A percentile compares a stretch with the other conserved stretches of the same genome.
Evolutionary conservation across 1,140 invertebrate genomes (phyloP).

Genomic region (Orius insidiosus): DNA sequence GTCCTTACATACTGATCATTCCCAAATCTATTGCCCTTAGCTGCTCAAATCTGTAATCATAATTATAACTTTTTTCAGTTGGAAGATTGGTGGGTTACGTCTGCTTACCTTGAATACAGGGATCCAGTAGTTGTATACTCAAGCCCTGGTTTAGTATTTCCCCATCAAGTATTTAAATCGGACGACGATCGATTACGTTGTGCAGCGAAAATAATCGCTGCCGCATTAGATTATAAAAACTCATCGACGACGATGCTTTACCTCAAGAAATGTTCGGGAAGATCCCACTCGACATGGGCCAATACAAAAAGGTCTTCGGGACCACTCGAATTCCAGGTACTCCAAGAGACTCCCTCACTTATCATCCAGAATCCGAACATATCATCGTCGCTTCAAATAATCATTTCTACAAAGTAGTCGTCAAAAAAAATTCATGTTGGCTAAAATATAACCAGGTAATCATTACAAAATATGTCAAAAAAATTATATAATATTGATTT

Average conservation of each 20-base stretch:
- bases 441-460: not conserved
- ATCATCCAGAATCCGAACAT: slow-evolving; percentile 44
- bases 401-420: slow-evolving; percentile 30
- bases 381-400: slow-evolving; percentile 67
- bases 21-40: no score
- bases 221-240: slow-evolving; percentile 49
- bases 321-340: slow-evolving; percentile 61
- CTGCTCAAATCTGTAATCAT: no score
- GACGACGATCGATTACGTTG: slow-evolving; percentile 41
- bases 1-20: no score
- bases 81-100: slow-evolving; percentile 56
- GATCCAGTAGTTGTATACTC: slow-evolving; percentile 57
- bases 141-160: slow-evolving; percentile 61
- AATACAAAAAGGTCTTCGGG: slow-evolving; percentile 74
- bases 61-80: slow-evolving; percentile 32
- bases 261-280: slow-evolving; percentile 60
- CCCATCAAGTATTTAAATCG: slow-evolving; percentile 40
- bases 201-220: slow-evolving; percentile 49
- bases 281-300: slow-evolving; percentile 67
- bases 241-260: slow-evolving; percentile 41
- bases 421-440: not conserved
- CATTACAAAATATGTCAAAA: no score
- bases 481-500: no score
- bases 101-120: slow-evolving; percentile 59
- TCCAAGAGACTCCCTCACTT: slow-evolving; percentile 44